phyloP scores from a whole-genome alignment of 2,888 invertebrate species.

The Ormyrus thymus region DNA sequence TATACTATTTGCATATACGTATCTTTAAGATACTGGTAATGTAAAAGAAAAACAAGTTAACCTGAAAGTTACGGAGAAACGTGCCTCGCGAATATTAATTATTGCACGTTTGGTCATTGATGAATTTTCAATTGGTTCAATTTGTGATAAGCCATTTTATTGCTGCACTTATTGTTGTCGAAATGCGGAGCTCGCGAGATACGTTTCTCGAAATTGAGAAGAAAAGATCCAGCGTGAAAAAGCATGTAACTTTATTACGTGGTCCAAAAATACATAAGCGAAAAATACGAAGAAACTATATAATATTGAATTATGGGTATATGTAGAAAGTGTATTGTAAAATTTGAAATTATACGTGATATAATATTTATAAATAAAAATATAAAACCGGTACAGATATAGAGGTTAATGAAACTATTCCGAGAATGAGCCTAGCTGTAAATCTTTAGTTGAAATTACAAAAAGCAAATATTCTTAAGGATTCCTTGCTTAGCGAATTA shows the following conservation, averaged over 20 bases:
- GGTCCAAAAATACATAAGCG: conserved; percentile 53
- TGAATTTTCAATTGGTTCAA: not conserved
- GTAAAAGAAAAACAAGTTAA: conserved; percentile 11
- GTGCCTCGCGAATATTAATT: conserved; percentile 19
- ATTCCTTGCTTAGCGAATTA: conserved; percentile 23
- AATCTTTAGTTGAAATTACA: not conserved
- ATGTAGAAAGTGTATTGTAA: conserved; percentile 11
- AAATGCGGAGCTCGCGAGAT: not conserved
- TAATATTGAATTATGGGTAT: conserved; percentile 17
- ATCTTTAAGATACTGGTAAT: conserved; percentile 35
- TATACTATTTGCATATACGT: conserved; percentile 25
- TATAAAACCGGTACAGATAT: not conserved
- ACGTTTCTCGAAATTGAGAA: conserved; percentile 11
- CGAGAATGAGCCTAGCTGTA: conserved; percentile 28
- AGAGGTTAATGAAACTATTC: conserved; percentile 8
- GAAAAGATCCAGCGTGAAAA: conserved; percentile 1
- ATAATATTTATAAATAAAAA: conserved; percentile 33
- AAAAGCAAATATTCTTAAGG: not conserved
- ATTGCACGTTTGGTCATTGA: conserved; percentile 16
- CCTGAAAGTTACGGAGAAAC: conserved; percentile 8
- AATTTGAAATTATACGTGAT: conserved; percentile 8
- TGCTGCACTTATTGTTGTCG: not conserved
- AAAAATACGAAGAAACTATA: conserved; percentile 28
- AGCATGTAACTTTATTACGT: conserved; percentile 40
- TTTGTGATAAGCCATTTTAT: not conserved